A percentile compares a stretch with the other conserved stretches of the same genome.
phyloP scores from a whole-genome alignment of 2,797 vertebrate species.

The Acanthurus leucopareius region DNA sequence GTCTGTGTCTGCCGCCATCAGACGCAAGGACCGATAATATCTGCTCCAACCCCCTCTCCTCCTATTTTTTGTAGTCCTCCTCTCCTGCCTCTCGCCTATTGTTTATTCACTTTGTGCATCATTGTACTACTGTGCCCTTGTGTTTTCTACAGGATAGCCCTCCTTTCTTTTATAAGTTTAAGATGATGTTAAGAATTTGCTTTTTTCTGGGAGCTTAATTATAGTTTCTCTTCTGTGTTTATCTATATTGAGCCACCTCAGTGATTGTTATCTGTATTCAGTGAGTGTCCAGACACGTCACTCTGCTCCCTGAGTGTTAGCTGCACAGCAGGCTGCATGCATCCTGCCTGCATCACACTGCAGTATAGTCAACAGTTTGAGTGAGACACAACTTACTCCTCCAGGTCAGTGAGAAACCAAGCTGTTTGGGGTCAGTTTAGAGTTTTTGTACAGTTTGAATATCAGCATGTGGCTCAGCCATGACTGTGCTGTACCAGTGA shows the following conservation, averaged over 20 bases:
- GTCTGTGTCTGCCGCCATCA: slow-evolving; percentile 86
- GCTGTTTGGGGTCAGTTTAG: slow-evolving; percentile 40
- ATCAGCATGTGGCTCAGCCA: slow-evolving; percentile 80
- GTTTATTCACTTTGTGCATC: slow-evolving; percentile 53
- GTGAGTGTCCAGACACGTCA: slow-evolving; percentile 65
- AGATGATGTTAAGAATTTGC: slow-evolving; percentile 41
- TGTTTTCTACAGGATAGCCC: background rate
- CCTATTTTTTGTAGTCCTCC: slow-evolving; percentile 60
- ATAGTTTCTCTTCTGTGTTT: slow-evolving; percentile 19
- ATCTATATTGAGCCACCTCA: slow-evolving; percentile 55
- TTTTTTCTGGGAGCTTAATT: background rate
- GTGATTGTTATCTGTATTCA: slow-evolving; percentile 75
- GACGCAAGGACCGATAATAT: slow-evolving; percentile 81
- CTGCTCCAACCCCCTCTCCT: slow-evolving; percentile 72
- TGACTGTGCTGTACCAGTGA: slow-evolving; percentile 77
- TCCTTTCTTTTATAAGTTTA: slow-evolving; percentile 3
- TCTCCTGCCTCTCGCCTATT: slow-evolving; percentile 60
- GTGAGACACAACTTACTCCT: slow-evolving; percentile 23
- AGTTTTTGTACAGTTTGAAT: slow-evolving; percentile 70
- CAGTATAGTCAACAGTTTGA: slow-evolving; percentile 40
- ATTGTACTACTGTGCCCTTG: slow-evolving; percentile 1
- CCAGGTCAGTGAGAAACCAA: slow-evolving; percentile 37
- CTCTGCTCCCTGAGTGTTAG: slow-evolving; percentile 42
- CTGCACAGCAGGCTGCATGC: slow-evolving; percentile 50
- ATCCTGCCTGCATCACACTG: slow-evolving; percentile 61